Evolutionary conservation across 2,888 invertebrate genomes (phyloP).

Genomic region (Germaria angustata): DNA sequence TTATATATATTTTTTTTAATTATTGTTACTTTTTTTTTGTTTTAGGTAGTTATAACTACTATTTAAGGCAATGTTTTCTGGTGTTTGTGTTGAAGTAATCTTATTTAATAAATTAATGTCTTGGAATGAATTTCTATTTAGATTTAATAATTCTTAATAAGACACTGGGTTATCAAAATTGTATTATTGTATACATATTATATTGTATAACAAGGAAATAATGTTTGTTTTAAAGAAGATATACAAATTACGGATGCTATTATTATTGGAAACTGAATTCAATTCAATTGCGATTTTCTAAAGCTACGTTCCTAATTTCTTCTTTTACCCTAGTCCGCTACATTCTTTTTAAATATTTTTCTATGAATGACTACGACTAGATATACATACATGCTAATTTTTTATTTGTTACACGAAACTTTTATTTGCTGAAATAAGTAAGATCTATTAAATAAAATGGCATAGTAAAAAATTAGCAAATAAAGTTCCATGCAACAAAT

Average conservation of each 20-base stretch:
- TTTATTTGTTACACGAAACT: too few species aligned
- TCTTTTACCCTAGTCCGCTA: too few species aligned
- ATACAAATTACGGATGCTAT: neutral
- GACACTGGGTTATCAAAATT: constrained; percentile 52
- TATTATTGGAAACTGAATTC: neutral
- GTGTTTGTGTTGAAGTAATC: neutral
- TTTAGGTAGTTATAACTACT: constrained; percentile 20
- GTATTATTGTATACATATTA: neutral
- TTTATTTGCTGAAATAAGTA: too few species aligned
- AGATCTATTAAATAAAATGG: too few species aligned
- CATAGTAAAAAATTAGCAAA: too few species aligned
- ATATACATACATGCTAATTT: too few species aligned
- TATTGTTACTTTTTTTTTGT: neutral
- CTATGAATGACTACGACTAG: too few species aligned
- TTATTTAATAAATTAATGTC: neutral
- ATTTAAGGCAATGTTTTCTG: constrained; percentile 53
- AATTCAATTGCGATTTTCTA: neutral
- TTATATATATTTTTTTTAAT: too few species aligned
- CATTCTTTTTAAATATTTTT: too few species aligned
- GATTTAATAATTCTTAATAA: constrained; percentile 42
- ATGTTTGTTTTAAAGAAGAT: neutral
- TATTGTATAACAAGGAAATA: neutral
- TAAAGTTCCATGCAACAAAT: too few species aligned
- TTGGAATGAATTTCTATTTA: neutral
- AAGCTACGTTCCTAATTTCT: too few species aligned